Evolutionary conservation across 2,797 vertebrate species (phyloP), one percentile per base, ranked within the genome.

Genomic region (Enteromius thamalakanensis): DNA sequence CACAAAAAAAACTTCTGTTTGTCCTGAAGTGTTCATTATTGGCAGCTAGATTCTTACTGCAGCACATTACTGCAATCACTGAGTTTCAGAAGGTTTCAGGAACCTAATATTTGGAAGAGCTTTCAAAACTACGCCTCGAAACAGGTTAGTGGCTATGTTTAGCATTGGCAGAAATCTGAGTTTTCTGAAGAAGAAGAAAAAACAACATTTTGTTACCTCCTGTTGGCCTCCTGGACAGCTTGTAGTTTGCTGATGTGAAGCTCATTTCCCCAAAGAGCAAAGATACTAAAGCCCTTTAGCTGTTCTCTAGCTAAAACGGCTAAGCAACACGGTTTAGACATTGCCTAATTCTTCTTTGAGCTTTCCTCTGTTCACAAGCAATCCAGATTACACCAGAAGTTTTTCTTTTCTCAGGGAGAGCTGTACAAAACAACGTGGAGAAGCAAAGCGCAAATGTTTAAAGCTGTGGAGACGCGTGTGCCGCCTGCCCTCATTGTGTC

Each of bases 401-500:
- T 53, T 79, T 76, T 37, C n/a, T 29, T 69, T 55, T 42, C 7
- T n/a, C n/a, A 45, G 32, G 83, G 45, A 21, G 15, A 83, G 58
- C 37, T n/a, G 10, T 74, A 76, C 62, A 77, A 34, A 80, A 55
- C 60, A 29, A 7, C 53, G 23, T 15, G 51, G 47, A 45, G 15
- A 69, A 76, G 60, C 26, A 62, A 29, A 62, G 26, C 49, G 12
- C 80, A 71, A 75, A 70, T 49, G 47, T 72, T 42, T 78, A 78
- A 84, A 84, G 82, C 80, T 67, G 51, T 53, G 15, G 62, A 82
- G 70, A 81, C 23, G 51, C 5, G 51, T 62, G 51, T 55, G 71
- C 67, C 68, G 83, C 69, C 64, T 89, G 86, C 45, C 84, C 86
- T 80, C 80, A 89, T 88, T 90, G 71, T 89, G 86, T 90, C 87